Conservation (phyloP, 2,888 invertebrate species). For the Trichogramma dendrolimi region DNA sequence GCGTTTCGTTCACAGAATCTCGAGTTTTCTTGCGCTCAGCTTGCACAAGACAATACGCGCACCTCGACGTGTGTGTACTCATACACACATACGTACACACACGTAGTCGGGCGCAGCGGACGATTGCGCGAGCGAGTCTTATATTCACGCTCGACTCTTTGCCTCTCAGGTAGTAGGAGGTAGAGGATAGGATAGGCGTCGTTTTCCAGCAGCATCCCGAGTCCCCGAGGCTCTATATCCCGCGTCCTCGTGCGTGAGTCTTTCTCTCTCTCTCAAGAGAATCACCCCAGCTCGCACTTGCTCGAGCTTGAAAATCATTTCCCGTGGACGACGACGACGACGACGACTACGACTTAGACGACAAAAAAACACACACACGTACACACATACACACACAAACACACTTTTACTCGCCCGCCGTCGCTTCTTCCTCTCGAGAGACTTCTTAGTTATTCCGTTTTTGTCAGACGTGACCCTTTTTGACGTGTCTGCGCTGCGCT, state of each 20-base stretch:
- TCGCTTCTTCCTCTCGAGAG: too few species aligned
- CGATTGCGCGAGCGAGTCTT: background rate
- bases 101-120: background rate
- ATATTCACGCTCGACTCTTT: background rate
- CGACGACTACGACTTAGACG: too few species aligned
- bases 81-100: background rate
- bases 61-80: background rate
- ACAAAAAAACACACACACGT: too few species aligned
- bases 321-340: too few species aligned
- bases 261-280: slow-evolving; percentile 6
- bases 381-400: too few species aligned
- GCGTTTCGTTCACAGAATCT: slow-evolving; percentile 6
- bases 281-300: background rate
- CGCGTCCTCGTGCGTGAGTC: background rate
- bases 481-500: too few species aligned
- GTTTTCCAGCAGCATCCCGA: too few species aligned
- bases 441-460: too few species aligned
- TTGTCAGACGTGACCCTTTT: too few species aligned
- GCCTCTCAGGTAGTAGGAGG: background rate
- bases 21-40: background rate
- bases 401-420: too few species aligned
- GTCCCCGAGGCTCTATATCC: background rate
- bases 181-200: too few species aligned
- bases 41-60: background rate
- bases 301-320: background rate